Percentiles rank a stretch among this genome's conserved stretches.
Evolutionary conservation across 1,140 invertebrate species (phyloP).

Genomic region (Drosophila triauraria): DNA sequence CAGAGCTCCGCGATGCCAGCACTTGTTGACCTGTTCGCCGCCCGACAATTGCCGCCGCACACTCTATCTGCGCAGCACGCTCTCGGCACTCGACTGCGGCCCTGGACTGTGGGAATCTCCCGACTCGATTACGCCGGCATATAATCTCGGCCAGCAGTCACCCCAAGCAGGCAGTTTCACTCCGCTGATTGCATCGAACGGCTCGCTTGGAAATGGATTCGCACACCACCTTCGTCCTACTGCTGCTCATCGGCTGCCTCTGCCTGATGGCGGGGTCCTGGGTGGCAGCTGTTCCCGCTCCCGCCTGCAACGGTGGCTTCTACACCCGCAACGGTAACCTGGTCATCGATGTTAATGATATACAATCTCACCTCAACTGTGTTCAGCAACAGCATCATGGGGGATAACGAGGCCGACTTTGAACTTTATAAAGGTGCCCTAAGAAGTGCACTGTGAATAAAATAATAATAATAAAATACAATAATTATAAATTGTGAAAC

Average conservation of each 20-base stretch:
- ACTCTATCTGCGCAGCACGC: constrained; percentile 18
- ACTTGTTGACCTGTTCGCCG: constrained; percentile 18
- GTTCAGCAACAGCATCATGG: constrained; percentile 40
- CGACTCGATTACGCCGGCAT: constrained; percentile 35
- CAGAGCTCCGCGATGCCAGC: constrained; percentile 3
- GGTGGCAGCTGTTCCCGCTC: constrained; percentile 33
- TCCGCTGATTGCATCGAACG: constrained; percentile 22
- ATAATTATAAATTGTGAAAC: constrained; percentile 20
- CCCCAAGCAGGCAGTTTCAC: constrained; percentile 27
- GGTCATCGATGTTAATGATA: constrained; percentile 37
- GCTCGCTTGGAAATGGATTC: constrained; percentile 30
- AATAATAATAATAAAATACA: background rate
- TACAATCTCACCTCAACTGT: constrained; percentile 31
- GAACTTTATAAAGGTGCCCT: background rate
- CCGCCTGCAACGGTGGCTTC: constrained; percentile 48
- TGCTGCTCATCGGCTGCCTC: constrained; percentile 25
- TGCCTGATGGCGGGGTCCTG: constrained; percentile 12
- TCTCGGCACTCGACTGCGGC: constrained; percentile 18
- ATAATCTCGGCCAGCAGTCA: constrained; percentile 35
- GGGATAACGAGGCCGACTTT: constrained; percentile 23
- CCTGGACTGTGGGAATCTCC: constrained; percentile 65
- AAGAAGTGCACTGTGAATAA: constrained; percentile 9
- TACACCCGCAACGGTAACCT: constrained; percentile 50
- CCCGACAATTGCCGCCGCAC: constrained; percentile 10
- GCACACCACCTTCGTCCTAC: constrained; percentile 7